Base-by-base conservation (phyloP, 2,888 invertebrate species). In the Drosophila quinaria region DNA sequence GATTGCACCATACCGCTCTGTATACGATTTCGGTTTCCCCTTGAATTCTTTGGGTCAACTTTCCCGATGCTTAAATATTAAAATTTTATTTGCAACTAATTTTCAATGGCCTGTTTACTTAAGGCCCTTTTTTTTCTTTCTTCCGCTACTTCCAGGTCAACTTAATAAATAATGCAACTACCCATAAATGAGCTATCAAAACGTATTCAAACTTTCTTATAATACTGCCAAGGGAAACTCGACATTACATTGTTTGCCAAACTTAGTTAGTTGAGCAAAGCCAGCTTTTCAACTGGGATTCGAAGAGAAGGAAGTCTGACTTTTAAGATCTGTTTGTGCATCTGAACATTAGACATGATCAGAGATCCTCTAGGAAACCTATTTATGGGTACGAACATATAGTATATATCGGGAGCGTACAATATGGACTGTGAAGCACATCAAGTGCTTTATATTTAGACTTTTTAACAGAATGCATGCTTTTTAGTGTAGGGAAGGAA, bases 1-100 rank as follows among this genome's bases (percentile, higher is more conserved):
- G 82, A 85, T 85, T 80, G 70, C 52, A 49, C 46, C 35, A 39
- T 8, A 44, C 25, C 41, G 13, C 39, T 4, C 44, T 25, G 10
- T 11, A 29, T 52, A 37, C 29, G 8, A 29, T 29, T 15, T 13
- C 19, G 17, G 17, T 15, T 37, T n/a, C 19, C 17, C 52, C 60
- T 49, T 51, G 33, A 55, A 37, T 47, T 47, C 22, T 37, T 33
- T 54, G 63, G 59, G 51, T 63, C 60, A 56, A 49, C 49, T 47
- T 50, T 41, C 54, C 25, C 8, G 54, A 70, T 74, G 70, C 55
- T 77, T 74, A 66, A 65, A 76, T 59, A 74, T 77, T 77, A 70
- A 70, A 66, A 66, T 78, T 74, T 63, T 79, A 74, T 79, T 77
- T 77, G 61, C 65, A 37, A 70, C 79, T 75, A 79, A 79, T 79